Evolutionary conservation across 1,140 invertebrate species (phyloP), one percentile per base, ranked within the genome.

Genomic region (Brachionus angularis): DNA sequence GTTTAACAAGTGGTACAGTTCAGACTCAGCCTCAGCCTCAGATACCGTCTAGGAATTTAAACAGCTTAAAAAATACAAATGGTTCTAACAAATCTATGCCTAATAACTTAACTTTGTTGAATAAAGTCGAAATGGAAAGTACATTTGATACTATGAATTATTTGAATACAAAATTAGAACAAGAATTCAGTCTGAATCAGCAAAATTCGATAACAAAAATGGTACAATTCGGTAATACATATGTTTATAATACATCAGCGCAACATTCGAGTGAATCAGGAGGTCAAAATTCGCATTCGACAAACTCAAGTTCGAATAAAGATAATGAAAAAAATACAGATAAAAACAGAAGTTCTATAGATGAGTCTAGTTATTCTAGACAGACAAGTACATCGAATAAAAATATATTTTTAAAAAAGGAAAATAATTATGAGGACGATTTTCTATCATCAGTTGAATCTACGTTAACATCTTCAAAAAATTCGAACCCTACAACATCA

Each of bases 111-210:
- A 47, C 62, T 1, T 18, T 67, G 42, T 25, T 67, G 5, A 67
- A 67, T n/a, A 14, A 21, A 67, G 62, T 67, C 27, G 62, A 67
- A 67, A 67, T 67, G 47, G 62, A 67, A 34, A 67, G 62, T 34
- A 67, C 62, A 12, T 47, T 25, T 31, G 47, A 67, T 36, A 67
- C 62, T 3, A 67, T 67, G 62, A 67, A 67, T 29, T 18, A 50
- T 67, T 67, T 67, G 23, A 58, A 58, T 25, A 58, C 53, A 23
- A 58, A 58, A 23, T 39, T 58, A 14, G 53, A 58, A 8, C 53
- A 58, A n/a, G n/a, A n/a, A 58, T 39, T 58, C 18, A 58, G 25
- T 27, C 5, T 58, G 10, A 58, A 39, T n/a, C 10, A 21, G 36
- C n/a, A 36, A 33, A 52, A 31, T 21, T 8, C 10, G 16, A 52